Evolutionary conservation across 2,797 vertebrate genomes (phyloP).

Genomic region (Rhadinocentrus ornatus): DNA sequence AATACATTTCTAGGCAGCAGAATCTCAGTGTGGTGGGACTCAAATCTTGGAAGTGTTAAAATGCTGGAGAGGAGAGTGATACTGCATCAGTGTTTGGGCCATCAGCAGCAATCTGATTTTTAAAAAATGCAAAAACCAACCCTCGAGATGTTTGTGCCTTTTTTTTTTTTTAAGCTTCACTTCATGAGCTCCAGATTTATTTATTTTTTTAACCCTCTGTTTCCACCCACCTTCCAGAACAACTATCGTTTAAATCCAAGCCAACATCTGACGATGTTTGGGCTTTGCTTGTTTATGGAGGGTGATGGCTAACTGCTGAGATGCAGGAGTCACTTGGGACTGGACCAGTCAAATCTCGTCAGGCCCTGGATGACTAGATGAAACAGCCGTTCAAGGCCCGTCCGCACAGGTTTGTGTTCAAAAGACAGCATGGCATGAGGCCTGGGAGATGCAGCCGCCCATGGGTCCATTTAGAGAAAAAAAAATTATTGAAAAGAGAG

Average conservation of each 20-base stretch:
- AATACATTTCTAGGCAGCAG: constrained; percentile 32
- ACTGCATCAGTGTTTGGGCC: constrained; percentile 10
- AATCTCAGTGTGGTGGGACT: constrained; percentile 33
- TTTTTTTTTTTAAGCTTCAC: constrained; percentile 25
- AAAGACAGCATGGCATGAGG: constrained; percentile 76
- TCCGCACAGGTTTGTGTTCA: constrained; percentile 79
- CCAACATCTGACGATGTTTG: constrained; percentile 71
- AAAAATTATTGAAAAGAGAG: constrained; percentile 36
- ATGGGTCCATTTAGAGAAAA: constrained; percentile 71
- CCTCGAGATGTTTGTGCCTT: constrained; percentile 21
- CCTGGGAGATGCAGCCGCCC: constrained; percentile 71
- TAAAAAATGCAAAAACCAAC: constrained; percentile 12
- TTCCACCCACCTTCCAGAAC: constrained; percentile 42
- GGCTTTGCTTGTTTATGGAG: constrained; percentile 73
- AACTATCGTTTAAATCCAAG: constrained; percentile 61
- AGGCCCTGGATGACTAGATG: constrained; percentile 78
- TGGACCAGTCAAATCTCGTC: constrained; percentile 80
- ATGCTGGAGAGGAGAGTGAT: constrained; percentile 14
- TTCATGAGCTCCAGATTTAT: constrained; percentile 31
- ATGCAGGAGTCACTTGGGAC: constrained; percentile 78
- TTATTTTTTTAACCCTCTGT: constrained; percentile 13
- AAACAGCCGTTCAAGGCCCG: constrained; percentile 80
- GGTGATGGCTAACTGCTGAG: constrained; percentile 75
- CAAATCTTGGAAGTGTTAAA: constrained; percentile 27
- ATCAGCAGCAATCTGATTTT: constrained; percentile 31